phyloP scores from a whole-genome alignment of 2,888 invertebrate genomes.

The Hololepta plana region DNA sequence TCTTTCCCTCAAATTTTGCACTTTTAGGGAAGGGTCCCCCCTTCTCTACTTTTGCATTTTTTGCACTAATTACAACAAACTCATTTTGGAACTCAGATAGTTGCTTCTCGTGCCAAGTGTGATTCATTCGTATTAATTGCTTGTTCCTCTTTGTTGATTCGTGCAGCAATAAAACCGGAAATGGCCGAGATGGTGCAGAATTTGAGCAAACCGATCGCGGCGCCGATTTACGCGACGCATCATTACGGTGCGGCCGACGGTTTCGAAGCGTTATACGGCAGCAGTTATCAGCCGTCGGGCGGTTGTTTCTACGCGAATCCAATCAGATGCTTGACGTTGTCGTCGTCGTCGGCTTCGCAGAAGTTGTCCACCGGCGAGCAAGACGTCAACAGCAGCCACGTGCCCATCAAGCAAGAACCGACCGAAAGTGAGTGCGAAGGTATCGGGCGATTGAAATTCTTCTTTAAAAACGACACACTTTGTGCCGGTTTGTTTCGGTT shows the following conservation, averaged over 20 bases:
- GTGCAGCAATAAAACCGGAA: conserved; percentile 21
- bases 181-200: conserved; percentile 19
- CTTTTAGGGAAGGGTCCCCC: too few relatives aligned
- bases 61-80: too few relatives aligned
- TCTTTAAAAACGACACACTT: too few relatives aligned
- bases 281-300: conserved; percentile 19
- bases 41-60: too few relatives aligned
- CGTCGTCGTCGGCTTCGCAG: too few relatives aligned
- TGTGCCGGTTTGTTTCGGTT: too few relatives aligned
- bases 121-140: too few relatives aligned
- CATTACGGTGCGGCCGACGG: conserved; percentile 16
- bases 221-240: too few relatives aligned
- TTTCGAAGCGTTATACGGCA: conserved; percentile 21
- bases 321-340: conserved; percentile 1
- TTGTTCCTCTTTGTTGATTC: too few relatives aligned
- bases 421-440: conserved; percentile 21
- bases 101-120: too few relatives aligned
- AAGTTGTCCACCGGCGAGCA: neutral
- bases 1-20: too few relatives aligned
- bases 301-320: conserved; percentile 22
- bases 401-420: conserved; percentile 24
- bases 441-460: conserved; percentile 12
- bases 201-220: conserved; percentile 19
- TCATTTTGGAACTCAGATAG: too few relatives aligned
- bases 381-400: conserved; percentile 7